phyloP scores from a whole-genome alignment of 2,113 vertebrate species.

The Nycticorax nycticorax region DNA sequence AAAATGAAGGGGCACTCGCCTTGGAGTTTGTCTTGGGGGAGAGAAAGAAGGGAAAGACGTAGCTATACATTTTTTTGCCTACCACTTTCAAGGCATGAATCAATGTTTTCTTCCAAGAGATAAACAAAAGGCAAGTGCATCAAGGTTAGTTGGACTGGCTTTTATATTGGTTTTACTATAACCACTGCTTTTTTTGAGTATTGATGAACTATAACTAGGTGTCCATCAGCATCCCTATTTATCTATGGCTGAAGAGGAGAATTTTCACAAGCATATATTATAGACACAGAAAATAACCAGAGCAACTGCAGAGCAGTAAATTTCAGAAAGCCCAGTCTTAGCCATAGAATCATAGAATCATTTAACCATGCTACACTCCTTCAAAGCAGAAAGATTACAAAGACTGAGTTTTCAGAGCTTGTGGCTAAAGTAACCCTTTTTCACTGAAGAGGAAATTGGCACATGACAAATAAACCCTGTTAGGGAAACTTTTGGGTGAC shows the following conservation, averaged over 20 bases:
- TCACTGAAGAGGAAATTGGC: background rate
- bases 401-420: background rate
- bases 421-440: background rate
- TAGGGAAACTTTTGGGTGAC: background rate
- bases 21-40: background rate
- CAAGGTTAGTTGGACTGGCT: background rate
- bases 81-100: background rate
- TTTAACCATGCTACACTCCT: background rate
- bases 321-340: background rate
- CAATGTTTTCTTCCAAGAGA: background rate
- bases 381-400: background rate
- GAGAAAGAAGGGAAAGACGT: background rate
- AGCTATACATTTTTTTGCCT: background rate
- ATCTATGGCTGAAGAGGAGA: background rate
- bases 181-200: background rate
- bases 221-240: background rate
- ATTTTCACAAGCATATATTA: background rate
- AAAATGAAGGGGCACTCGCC: background rate
- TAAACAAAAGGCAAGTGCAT: background rate
- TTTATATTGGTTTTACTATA: background rate
- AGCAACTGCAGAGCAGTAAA: background rate
- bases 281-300: background rate
- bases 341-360: too few species aligned
- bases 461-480: background rate
- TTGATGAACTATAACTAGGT: background rate